These are phyloP conservation scores for Lycophotia porphyrea DNA, from an alignment of 2,888 invertebrate species.

Conservation along the genomic window DNA sequence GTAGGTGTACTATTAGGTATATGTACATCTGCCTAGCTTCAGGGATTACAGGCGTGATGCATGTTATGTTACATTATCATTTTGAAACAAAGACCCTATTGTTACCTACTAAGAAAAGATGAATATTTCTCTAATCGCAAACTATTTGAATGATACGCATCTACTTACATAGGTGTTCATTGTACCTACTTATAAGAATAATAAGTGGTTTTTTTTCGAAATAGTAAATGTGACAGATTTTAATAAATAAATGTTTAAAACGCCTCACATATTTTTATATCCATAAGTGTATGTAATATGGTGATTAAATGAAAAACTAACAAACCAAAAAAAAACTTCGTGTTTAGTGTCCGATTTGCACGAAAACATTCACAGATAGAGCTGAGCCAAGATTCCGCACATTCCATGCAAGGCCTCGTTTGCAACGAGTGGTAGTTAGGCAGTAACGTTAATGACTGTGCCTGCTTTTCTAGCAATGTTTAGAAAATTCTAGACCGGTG, in stretches of 20 bases:
- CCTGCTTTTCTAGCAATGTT: slow-evolving; percentile 44
- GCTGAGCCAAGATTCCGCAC: slow-evolving; percentile 43
- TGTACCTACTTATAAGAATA: not conserved
- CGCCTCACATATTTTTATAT: not conserved
- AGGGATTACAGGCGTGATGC: too few relatives aligned
- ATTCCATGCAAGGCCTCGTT: slow-evolving; percentile 52
- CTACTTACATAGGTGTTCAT: not conserved
- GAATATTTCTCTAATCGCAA: not conserved
- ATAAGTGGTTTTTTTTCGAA: not conserved
- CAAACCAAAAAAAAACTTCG: slow-evolving; percentile 6
- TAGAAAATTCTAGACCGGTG: slow-evolving; percentile 51
- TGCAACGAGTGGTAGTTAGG: slow-evolving; percentile 50
- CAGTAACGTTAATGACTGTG: slow-evolving; percentile 60
- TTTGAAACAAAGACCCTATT: not conserved
- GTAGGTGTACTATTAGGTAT: too few relatives aligned
- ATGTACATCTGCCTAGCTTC: too few relatives aligned
- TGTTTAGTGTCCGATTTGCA: slow-evolving; percentile 29
- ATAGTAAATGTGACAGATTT: not conserved
- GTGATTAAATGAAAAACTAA: not conserved
- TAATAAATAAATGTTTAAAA: too few relatives aligned
- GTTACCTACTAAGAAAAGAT: not conserved
- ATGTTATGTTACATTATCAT: too few relatives aligned
- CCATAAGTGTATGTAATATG: too few relatives aligned
- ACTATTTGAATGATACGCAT: not conserved
- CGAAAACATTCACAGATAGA: slow-evolving; percentile 30